Conservation (phyloP, 2,797 vertebrate species). For the Rhabdomys pumilio region DNA sequence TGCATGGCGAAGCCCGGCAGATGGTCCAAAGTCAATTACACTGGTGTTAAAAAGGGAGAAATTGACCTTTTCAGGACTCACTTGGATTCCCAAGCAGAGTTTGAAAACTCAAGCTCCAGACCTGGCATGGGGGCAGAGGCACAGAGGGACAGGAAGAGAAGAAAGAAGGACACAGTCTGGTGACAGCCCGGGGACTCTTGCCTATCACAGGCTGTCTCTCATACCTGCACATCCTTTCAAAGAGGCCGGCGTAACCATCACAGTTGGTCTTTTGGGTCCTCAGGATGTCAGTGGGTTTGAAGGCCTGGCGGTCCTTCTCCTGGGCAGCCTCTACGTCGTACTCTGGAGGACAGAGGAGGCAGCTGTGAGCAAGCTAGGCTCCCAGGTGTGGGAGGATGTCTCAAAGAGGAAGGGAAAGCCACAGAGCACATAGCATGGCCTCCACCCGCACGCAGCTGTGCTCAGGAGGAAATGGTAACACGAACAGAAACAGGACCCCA, state of each 20-base stretch:
- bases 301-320: slow-evolving; percentile 86
- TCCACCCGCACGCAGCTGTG: neutral
- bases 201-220: neutral
- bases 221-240: slow-evolving; percentile 92
- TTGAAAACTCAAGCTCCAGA: slow-evolving; percentile 83
- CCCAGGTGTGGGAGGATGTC: neutral
- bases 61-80: slow-evolving; percentile 90
- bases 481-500: neutral
- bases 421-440: fast-evolving
- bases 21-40: slow-evolving; percentile 90
- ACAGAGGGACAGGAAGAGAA: neutral
- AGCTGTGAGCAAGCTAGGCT: neutral
- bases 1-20: slow-evolving; percentile 88
- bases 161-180: neutral
- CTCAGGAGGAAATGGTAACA: neutral
- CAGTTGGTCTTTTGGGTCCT: slow-evolving; percentile 89
- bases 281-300: slow-evolving; percentile 87
- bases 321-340: slow-evolving; percentile 89
- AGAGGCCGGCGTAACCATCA: slow-evolving; percentile 90
- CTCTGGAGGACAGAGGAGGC: slow-evolving; percentile 83
- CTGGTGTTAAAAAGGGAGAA: slow-evolving; percentile 83
- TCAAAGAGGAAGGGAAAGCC: neutral
- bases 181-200: fast-evolving
- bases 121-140: slow-evolving; percentile 73
- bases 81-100: slow-evolving; percentile 84